Evolutionary conservation across 53 echinoderm and acorn worm species (phyloP).

Genomic region (Hippasteria phrygiana): DNA sequence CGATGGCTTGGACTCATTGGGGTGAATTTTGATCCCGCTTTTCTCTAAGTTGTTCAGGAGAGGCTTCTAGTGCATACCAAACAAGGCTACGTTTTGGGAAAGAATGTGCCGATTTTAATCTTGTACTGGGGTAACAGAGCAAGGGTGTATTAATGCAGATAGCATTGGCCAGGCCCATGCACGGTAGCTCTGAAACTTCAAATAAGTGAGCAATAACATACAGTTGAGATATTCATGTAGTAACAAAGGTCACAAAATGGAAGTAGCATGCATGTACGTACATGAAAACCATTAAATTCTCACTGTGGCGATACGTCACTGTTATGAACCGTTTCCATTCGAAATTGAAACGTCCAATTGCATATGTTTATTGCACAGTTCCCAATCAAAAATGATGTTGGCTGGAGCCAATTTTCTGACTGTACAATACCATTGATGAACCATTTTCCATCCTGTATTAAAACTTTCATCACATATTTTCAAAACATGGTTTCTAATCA

Average conservation of each 20-base stretch:
- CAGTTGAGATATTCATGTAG: background rate
- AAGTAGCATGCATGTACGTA: background rate
- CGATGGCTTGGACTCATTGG: constrained; percentile 35
- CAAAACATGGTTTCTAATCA: background rate
- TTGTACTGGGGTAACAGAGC: constrained; percentile 42
- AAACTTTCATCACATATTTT: background rate
- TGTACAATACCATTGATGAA: too few species aligned
- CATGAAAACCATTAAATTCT: too few species aligned
- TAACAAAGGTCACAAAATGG: background rate
- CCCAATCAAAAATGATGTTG: too few species aligned
- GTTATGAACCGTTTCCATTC: too few species aligned
- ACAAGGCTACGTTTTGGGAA: constrained; percentile 45
- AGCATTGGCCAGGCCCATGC: background rate
- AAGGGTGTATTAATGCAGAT: constrained; percentile 9
- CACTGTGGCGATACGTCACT: too few species aligned
- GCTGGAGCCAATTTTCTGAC: too few species aligned
- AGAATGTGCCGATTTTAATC: constrained; percentile 54
- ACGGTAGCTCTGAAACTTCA: background rate
- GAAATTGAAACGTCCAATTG: too few species aligned
- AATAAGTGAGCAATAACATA: background rate
- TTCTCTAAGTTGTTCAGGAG: constrained; percentile 20
- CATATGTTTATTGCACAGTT: too few species aligned
- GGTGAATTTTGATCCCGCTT: constrained; percentile 58
- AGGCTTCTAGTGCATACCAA: constrained; percentile 45
- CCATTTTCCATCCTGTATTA: too few species aligned